Evolutionary conservation across 2,797 vertebrate genomes (phyloP), one percentile per base, ranked within the genome.

Genomic region (Delichon dasypus): DNA sequence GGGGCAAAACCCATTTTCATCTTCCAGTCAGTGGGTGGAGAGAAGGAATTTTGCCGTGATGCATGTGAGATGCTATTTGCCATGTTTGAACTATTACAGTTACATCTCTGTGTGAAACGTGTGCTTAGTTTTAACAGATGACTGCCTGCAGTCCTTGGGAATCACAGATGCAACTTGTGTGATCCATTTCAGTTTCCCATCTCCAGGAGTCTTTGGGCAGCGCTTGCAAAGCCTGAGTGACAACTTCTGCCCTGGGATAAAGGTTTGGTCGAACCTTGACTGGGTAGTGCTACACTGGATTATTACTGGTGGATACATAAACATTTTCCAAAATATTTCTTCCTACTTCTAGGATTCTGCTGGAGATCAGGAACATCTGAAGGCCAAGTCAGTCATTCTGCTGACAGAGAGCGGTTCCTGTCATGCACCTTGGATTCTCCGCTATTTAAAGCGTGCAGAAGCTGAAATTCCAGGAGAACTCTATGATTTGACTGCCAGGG

Each of bases 131-230:
- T 97, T 98, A 53, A 99, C 98, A n/a, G 97, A 98, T 48, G 98
- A 98, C 26, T 99, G 98, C 86, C 54, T 98, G 53, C 97, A 96
- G 23, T 95, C 97, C 42, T 76, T 99, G 80, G 97, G 97, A 78
- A 98, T 99, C 94, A 98, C 97, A 19, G 99, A 99, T 66, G 99
- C 99, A 20, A 98, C 98, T 0, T 98, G 98, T 9, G 98, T 99
- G 13, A 92, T 99, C 85, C 99, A 99, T 93, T 99, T 98, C 81
- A 97, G 97, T 95, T 99, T 99, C 85, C 99, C 99, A 16, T 57
- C 98, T 11, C 98, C 96, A 8, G 98, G 93, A 85, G 58, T 97
- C 21, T 98, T 99, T 36, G 98, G 98, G 82, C 97, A 94, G 11
- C 98, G 99, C 13, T 97, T 99, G 2, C 97, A 97, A 57, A 98